phyloP scores from a whole-genome alignment of 2,888 invertebrate genomes.

The Eristalis tenax region DNA sequence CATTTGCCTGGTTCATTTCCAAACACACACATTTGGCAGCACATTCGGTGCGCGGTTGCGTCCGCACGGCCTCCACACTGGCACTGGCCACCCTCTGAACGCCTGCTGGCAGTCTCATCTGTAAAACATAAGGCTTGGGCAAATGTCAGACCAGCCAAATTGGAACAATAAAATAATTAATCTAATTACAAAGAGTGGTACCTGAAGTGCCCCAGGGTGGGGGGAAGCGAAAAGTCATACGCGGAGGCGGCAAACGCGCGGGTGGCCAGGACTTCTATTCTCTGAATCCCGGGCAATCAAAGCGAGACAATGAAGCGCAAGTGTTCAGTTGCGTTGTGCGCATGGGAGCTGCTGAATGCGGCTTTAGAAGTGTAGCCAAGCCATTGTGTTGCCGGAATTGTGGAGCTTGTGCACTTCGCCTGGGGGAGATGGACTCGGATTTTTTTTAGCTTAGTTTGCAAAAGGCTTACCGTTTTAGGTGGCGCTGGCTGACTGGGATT shows the following conservation, averaged over 20 bases:
- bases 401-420: not conserved
- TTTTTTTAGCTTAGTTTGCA: constrained; percentile 11
- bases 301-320: constrained; percentile 35
- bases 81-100: not conserved
- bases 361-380: not conserved
- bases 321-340: constrained; percentile 25
- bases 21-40: constrained; percentile 64
- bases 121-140: constrained; percentile 1
- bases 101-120: constrained; percentile 27
- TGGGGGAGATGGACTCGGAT: constrained; percentile 3
- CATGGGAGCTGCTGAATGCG: constrained; percentile 4
- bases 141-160: constrained; percentile 41
- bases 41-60: constrained; percentile 14
- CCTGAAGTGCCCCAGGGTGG: not conserved
- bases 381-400: constrained; percentile 14
- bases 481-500: not conserved
- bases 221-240: not conserved
- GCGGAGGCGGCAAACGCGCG: not conserved
- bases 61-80: not conserved
- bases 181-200: constrained; percentile 51
- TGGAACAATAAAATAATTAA: constrained; percentile 68
- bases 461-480: constrained; percentile 26
- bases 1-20: constrained; percentile 59
- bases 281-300: constrained; percentile 56
- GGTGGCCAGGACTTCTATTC: constrained; percentile 18